Evolutionary conservation across 1,140 invertebrate species (phyloP).

Genomic region (Linepithema humile): DNA sequence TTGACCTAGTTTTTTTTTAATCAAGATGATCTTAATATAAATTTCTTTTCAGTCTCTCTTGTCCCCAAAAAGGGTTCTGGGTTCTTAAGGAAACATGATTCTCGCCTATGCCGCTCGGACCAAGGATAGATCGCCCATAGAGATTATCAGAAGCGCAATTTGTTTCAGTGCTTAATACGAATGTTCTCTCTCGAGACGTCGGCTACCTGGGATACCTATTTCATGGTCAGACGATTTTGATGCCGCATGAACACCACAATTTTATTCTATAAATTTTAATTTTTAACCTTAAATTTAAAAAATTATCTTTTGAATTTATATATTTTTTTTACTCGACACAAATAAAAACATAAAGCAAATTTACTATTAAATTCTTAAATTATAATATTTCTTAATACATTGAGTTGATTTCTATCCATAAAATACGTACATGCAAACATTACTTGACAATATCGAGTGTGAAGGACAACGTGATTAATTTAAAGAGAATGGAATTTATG

Average conservation of each 20-base stretch:
- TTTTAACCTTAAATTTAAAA: no score
- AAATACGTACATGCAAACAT: not conserved
- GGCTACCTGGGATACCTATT: conserved; percentile 64
- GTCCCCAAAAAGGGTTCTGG: not conserved
- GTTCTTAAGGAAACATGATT: conserved; percentile 77
- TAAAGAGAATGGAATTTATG: not conserved
- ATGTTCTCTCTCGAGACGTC: conserved; percentile 70
- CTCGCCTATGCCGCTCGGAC: conserved; percentile 73
- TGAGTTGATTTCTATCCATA: not conserved
- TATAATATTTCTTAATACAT: not conserved
- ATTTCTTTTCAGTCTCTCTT: conserved; percentile 19
- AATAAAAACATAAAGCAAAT: not conserved
- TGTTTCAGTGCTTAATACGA: conserved; percentile 79
- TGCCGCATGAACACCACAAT: conserved; percentile 35
- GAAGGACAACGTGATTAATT: not conserved
- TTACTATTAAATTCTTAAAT: not conserved
- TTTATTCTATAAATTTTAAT: conserved; percentile 1
- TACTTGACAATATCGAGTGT: not conserved
- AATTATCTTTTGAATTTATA: not conserved
- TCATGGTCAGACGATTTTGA: conserved; percentile 55
- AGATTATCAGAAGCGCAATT: conserved; percentile 76
- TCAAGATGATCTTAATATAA: no score
- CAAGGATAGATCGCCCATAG: conserved; percentile 76
- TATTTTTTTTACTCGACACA: not conserved
- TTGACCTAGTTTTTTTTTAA: conserved; percentile 55